These are phyloP conservation scores for Ferrisia virgata DNA, from an alignment of 2,888 invertebrate species.

Conservation along the genomic window DNA sequence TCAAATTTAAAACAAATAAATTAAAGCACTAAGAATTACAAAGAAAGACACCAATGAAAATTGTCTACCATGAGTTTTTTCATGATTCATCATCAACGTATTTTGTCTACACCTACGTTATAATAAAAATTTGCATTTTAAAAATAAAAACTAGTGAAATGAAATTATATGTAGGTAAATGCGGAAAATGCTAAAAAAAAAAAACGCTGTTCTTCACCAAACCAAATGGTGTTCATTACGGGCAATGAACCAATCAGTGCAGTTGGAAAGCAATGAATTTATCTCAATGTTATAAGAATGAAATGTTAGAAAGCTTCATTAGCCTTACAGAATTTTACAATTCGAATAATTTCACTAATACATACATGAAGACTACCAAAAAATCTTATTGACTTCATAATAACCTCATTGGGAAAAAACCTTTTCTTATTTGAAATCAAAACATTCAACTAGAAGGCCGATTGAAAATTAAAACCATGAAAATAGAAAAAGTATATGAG, in stretches of 20 bases:
- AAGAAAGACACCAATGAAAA: no score
- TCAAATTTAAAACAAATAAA: no score
- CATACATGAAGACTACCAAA: neutral
- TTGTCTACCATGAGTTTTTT: no score
- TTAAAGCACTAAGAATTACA: no score
- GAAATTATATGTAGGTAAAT: neutral
- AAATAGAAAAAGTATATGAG: no score
- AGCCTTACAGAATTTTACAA: neutral
- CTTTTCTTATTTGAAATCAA: no score
- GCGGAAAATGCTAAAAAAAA: no score
- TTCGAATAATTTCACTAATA: neutral
- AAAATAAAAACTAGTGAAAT: neutral
- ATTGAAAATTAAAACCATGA: no score
- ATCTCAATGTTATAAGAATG: neutral
- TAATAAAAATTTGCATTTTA: neutral
- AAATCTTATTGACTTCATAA: no score
- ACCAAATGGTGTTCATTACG: neutral
- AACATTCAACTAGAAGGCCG: no score
- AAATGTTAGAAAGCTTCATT: neutral
- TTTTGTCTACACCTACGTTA: neutral
- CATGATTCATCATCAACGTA: neutral
- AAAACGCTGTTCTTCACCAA: neutral
- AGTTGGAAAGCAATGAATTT: neutral
- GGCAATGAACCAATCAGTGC: neutral
- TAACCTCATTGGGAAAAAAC: no score